Evolutionary conservation across 2,797 vertebrate species (phyloP), one percentile per base, ranked within the genome.

Genomic region (Emydoidea blandingii): DNA sequence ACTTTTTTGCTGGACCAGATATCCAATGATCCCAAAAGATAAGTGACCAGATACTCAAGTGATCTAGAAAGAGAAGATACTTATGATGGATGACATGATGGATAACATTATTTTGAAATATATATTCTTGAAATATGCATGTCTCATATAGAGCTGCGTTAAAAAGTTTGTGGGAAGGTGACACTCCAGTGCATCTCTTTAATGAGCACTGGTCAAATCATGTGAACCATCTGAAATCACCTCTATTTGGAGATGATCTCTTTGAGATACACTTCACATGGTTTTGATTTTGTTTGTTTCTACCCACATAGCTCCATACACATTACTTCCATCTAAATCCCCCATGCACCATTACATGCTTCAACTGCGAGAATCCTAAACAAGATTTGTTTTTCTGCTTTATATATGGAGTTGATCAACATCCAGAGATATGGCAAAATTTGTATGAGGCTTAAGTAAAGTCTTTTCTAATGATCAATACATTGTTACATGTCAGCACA

Each of bases 21-120:
- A 87, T 37, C 15, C 81, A 93, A 81, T 85, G 85, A 85, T 79
- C 65, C 65, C 79, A 81, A 80, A 85, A 88, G 85, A 93, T 90
- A 87, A 90, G 83, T 90, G 85, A 62, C 62, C 76, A 88, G 44
- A 88, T 81, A 88, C 50, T 68, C 78, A 88, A 53, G 56, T 91
- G 81, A 88, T 68, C 49, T 85, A 81, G 53, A 93, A 88, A 88
- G 53, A 87, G 74, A 72, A 84, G 81, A 21, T 84, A 31, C 56
- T 86, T 90, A 56, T 50, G 78, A 88, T 78, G 50, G 81, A 79
- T 91, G 92, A 88, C 85, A 78, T 53, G 52, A 53, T 53, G 52
- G 52, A 53, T 19, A 53, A 49, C 12, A 12, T 88, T 81, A 81
- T 88, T 84, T 79, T 85, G 79, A 85, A 88, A 76, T 3, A 47